phyloP scores from a whole-genome alignment of 2,113 vertebrate genomes.

The Urocolius indicus region DNA sequence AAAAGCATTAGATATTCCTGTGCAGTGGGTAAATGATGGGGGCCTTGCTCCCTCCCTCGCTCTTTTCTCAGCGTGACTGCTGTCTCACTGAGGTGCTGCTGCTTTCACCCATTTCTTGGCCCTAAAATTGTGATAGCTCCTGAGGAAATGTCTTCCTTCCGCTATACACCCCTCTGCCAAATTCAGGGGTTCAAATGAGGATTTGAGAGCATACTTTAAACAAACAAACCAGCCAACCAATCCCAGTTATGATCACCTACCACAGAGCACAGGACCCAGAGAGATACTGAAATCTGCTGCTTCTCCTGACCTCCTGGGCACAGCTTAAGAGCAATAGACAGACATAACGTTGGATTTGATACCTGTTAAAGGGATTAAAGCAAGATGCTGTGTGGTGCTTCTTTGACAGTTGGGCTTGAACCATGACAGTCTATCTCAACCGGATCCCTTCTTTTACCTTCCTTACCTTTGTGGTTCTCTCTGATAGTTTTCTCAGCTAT shows the following conservation, averaged over 20 bases:
- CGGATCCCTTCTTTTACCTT: not conserved
- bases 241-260: accelerated
- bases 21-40: not conserved
- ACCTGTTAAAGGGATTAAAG: not conserved
- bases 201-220: not conserved
- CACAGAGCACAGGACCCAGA: not conserved
- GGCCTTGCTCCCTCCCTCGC: not conserved
- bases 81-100: accelerated
- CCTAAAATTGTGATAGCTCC: not conserved
- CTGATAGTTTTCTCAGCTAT: not conserved
- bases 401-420: no score
- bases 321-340: accelerated
- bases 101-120: accelerated
- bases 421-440: not conserved
- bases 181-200: not conserved
- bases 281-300: not conserved
- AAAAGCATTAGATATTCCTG: not conserved
- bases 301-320: not conserved
- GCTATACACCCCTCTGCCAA: not conserved
- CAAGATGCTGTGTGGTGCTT: no score
- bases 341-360: not conserved
- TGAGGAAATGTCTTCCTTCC: accelerated
- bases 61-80: accelerated
- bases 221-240: not conserved
- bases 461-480: not conserved